Base-by-base conservation (phyloP, 2,888 invertebrate genomes). In the Aphodius granarius region DNA sequence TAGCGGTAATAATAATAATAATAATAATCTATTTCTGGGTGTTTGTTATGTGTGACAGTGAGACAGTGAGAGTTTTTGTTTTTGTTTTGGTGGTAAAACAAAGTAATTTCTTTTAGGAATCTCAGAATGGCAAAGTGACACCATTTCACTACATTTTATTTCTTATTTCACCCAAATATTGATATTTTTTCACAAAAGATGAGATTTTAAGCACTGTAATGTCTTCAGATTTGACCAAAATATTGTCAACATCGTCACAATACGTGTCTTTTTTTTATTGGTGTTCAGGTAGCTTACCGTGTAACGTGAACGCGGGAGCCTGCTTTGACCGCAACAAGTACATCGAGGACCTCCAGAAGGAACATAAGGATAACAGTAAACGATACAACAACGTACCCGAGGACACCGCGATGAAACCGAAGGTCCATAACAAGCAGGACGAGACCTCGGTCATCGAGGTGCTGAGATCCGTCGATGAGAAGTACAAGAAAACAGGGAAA, bases 231-330 rank as follows among this genome's bases (percentile, higher is more conserved):
- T 65, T 65, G 5, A 15, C 15, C 19, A 3, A 15, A 13, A 15
- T 65, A 15, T 1, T 65, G 9, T 4, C n/a, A n/a, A n/a, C n/a
- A 62, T 62, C n/a, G n/a, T 62, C n/a, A 62, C n/a, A 13, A 62
- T 62, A 62, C n/a, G 63, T 9, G n/a, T 62, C n/a, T 13, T 65
- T 65, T 65, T 5, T 5, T 65, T 65, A 6, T 65, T 65, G n/a
- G n/a, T 6, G 16, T 3, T 18, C 6, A 86, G 86, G 86, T 80
- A 86, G 86, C 79, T 81, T 87, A 72, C 87, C 87, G 23, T 86
- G 86, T 80, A 86, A 87, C 80, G 87, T 87, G 18, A 87, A 87
- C 79, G 84, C 84, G 17, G 84, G 85, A 66, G 80, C 79, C 65
- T 74, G 66, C 78, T 66, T 79, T 80, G 82, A 84, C 73, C 81